Evolutionary conservation across 2,797 vertebrate species (phyloP).

Genomic region (Gymnodraco acuticeps): DNA sequence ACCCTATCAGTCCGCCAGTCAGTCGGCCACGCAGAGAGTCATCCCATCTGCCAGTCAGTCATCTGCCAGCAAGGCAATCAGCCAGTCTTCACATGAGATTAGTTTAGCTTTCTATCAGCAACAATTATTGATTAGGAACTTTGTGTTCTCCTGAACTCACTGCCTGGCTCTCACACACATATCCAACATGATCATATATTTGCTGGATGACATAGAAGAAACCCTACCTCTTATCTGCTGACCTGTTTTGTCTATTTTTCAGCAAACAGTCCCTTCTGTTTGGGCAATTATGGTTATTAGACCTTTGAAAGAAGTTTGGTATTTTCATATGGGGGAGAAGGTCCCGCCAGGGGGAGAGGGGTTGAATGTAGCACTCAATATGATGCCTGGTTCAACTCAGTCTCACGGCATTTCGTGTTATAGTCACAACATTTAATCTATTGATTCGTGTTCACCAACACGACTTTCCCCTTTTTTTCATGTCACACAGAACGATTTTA

Average conservation of each 20-base stretch:
- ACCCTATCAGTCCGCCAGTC: conserved; percentile 30
- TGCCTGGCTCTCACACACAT: conserved; percentile 7
- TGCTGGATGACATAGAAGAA: conserved; percentile 9
- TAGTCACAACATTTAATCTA: too few species aligned
- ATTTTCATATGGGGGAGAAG: too few species aligned
- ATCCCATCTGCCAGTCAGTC: conserved; percentile 55
- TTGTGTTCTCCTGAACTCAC: conserved; percentile 22
- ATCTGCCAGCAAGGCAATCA: conserved; percentile 46
- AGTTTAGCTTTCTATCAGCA: conserved; percentile 56
- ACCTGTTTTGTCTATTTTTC: conserved; percentile 34
- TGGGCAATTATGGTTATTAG: conserved; percentile 48
- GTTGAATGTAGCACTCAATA: conserved; percentile 50
- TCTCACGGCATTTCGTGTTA: too few species aligned
- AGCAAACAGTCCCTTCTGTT: conserved; percentile 55
- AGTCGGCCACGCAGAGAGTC: conserved; percentile 57
- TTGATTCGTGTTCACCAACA: too few species aligned
- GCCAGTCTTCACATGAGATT: conserved; percentile 56
- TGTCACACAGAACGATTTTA: too few species aligned
- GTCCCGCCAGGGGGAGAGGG: conserved; percentile 9
- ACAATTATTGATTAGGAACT: conserved; percentile 50
- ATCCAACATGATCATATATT: conserved; percentile 28
- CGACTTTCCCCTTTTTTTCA: too few species aligned
- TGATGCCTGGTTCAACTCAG: conserved; percentile 1
- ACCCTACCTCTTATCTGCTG: conserved; percentile 18
- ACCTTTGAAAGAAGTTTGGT: neutral